A percentile compares a stretch with the other conserved stretches of the same genome.
Evolutionary conservation across 2,113 vertebrate species (phyloP).

Genomic region (Eudyptes chrysolophus): DNA sequence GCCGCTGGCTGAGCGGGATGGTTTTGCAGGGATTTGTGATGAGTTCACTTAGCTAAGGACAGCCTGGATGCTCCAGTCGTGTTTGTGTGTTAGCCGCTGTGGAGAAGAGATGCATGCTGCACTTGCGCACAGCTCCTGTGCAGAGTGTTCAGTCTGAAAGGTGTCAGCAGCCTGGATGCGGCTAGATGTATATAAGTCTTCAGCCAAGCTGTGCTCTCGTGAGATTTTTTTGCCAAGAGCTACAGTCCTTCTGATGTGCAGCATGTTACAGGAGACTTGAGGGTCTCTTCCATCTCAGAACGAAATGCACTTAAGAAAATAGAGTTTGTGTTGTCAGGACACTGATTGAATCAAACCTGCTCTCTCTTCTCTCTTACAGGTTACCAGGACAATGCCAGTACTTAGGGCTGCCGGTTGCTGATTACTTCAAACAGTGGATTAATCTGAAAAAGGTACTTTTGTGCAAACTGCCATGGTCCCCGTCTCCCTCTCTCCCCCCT

Average conservation of each 20-base stretch:
- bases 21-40: neutral
- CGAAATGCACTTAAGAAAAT: slow-evolving; percentile 53
- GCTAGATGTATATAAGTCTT: neutral
- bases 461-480: slow-evolving; percentile 16
- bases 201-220: neutral
- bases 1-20: neutral
- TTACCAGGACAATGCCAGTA: slow-evolving; percentile 86
- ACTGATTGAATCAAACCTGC: slow-evolving; percentile 62
- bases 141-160: neutral
- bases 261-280: neutral
- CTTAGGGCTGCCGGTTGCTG: slow-evolving; percentile 83
- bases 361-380: slow-evolving; percentile 77
- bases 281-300: slow-evolving; percentile 21
- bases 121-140: neutral
- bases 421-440: slow-evolving; percentile 91
- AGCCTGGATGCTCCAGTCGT: neutral
- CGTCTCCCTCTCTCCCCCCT: neutral
- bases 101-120: neutral
- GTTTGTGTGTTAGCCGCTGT: neutral
- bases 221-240: neutral
- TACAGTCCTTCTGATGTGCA: neutral
- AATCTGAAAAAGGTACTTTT: slow-evolving; percentile 87
- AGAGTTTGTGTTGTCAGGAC: slow-evolving; percentile 43
- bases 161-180: neutral
- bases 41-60: neutral